A percentile compares a stretch with the other conserved stretches of the same genome.
phyloP scores from a whole-genome alignment of 2,113 vertebrate species.

The Tonatia bakeri region DNA sequence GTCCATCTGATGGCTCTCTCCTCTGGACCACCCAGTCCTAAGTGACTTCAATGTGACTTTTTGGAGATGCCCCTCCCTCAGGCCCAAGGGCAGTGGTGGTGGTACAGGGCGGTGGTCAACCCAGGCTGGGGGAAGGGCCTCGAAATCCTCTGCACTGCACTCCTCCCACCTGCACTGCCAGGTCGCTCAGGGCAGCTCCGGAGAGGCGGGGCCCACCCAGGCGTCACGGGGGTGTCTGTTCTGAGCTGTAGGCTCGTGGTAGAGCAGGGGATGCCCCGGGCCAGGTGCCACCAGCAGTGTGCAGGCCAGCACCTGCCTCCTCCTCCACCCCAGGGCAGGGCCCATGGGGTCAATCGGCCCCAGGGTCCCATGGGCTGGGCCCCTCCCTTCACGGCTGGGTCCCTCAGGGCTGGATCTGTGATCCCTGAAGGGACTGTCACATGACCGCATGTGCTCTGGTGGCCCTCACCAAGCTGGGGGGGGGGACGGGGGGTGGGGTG shows the following conservation, averaged over 20 bases:
- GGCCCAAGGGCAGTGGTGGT: background rate
- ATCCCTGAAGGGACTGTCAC: background rate
- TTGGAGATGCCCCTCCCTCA: background rate
- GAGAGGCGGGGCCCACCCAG: too few relatives aligned
- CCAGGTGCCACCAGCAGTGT: background rate
- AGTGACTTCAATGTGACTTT: background rate
- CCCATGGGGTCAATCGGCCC: too few relatives aligned
- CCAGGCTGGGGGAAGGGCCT: background rate
- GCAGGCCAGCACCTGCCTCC: too few relatives aligned
- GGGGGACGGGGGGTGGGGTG: background rate
- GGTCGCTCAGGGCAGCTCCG: background rate
- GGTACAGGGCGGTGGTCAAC: background rate
- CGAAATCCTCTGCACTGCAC: too few relatives aligned
- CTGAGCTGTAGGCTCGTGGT: background rate
- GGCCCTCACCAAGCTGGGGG: background rate
- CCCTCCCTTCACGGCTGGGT: too few relatives aligned
- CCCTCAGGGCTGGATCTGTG: background rate
- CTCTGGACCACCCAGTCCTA: too few relatives aligned
- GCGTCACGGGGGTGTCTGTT: fast-evolving
- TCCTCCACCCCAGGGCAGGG: background rate
- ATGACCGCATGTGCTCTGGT: background rate
- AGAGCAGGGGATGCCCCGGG: background rate
- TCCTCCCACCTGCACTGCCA: too few relatives aligned
- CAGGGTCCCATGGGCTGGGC: too few relatives aligned
- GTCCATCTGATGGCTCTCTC: fast-evolving